Percentiles rank a stretch among this genome's conserved stretches.
Evolutionary conservation across 2,113 vertebrate species (phyloP).

Genomic region (Zeus faber): DNA sequence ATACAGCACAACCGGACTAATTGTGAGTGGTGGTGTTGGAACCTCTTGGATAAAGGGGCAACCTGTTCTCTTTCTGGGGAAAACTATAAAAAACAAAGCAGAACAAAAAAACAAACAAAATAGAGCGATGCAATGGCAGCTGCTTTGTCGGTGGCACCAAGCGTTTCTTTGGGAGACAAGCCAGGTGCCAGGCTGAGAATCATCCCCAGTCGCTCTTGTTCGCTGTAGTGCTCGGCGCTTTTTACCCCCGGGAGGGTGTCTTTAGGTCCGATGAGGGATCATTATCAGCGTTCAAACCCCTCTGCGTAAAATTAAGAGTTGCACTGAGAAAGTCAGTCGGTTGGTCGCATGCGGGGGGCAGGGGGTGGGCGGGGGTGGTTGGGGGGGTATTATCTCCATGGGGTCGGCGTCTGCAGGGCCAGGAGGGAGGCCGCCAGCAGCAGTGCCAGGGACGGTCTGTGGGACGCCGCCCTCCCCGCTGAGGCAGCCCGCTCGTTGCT

Average conservation of each 20-base stretch:
- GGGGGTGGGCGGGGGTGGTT: background rate
- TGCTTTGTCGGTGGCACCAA: constrained; percentile 78
- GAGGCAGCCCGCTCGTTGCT: constrained; percentile 83
- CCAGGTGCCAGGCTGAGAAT: constrained; percentile 79
- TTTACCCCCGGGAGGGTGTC: too few relatives aligned
- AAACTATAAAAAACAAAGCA: constrained; percentile 39
- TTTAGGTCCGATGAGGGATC: constrained; percentile 56
- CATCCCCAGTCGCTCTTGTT: too few relatives aligned
- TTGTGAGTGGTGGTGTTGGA: too few relatives aligned
- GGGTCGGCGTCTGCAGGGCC: constrained; percentile 77
- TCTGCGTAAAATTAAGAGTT: too few relatives aligned
- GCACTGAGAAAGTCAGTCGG: too few relatives aligned
- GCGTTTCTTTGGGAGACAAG: constrained; percentile 87
- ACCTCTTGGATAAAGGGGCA: too few relatives aligned
- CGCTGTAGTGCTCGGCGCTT: too few relatives aligned
- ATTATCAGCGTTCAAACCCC: constrained; percentile 49
- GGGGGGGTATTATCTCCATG: constrained; percentile 88
- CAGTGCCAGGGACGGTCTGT: constrained; percentile 54
- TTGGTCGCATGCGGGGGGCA: background rate
- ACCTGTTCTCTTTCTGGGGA: constrained; percentile 32
- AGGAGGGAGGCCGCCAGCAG: constrained; percentile 46
- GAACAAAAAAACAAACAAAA: too few relatives aligned
- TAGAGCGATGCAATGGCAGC: too few relatives aligned
- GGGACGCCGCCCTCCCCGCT: constrained; percentile 43
- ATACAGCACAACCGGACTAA: too few relatives aligned